Percentiles rank a stretch among this genome's conserved stretches.
These are phyloP conservation scores for Elachura formosa DNA, from an alignment of 2,113 vertebrate species.

Conservation along the genomic window DNA sequence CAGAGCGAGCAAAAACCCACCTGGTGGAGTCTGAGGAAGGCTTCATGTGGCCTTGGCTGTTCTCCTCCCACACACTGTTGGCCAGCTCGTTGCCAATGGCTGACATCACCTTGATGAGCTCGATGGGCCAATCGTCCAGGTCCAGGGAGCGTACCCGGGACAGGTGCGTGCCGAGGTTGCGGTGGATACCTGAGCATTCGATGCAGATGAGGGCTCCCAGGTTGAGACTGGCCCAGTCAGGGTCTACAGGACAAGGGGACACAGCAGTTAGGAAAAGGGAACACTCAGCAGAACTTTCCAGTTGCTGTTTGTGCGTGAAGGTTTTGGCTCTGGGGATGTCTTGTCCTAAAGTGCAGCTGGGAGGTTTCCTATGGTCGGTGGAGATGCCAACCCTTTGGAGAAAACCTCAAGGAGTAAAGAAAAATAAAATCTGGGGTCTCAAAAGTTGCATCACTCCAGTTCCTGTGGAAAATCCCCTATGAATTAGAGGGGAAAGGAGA, in stretches of 20 bases:
- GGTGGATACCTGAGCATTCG: conserved; percentile 97
- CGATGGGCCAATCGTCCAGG: conserved; percentile 94
- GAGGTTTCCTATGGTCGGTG: background rate
- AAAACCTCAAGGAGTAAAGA: background rate
- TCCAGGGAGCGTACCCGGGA: conserved; percentile 93
- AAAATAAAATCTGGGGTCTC: background rate
- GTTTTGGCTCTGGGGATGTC: accelerated
- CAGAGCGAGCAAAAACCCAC: conserved; percentile 59
- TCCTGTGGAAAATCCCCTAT: background rate
- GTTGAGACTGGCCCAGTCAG: conserved; percentile 97
- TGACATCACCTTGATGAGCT: conserved; percentile 94
- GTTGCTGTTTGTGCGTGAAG: background rate
- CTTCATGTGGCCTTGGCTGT: conserved; percentile 84
- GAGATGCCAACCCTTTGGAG: background rate
- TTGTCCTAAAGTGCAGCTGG: background rate
- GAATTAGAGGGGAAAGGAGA: background rate
- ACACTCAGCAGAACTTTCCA: background rate
- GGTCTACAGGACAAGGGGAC: conserved; percentile 70
- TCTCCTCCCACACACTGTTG: conserved; percentile 93
- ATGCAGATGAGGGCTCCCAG: conserved; percentile 97
- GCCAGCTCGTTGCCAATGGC: conserved; percentile 93
- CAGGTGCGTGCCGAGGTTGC: conserved; percentile 94
- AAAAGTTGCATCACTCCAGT: background rate
- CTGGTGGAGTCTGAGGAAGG: conserved; percentile 86
- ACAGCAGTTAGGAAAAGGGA: background rate